Base-by-base conservation (phyloP, 2,797 vertebrate species). In the Xyrichtys novacula region DNA sequence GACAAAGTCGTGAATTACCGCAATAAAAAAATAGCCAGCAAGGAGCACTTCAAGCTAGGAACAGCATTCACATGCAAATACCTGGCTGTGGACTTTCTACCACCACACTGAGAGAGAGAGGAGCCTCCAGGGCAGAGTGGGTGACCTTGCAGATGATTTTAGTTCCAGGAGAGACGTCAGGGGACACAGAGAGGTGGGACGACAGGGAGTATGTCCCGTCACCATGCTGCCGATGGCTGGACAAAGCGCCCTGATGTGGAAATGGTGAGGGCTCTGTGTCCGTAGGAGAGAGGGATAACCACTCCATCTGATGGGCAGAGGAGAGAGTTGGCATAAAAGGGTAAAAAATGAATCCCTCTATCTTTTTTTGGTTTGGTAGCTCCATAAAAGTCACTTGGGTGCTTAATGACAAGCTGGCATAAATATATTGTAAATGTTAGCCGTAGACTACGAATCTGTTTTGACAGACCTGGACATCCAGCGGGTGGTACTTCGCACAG, bases 401-500 rank as follows among this genome's bases (percentile, higher is more conserved):
- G 19, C 8, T n/a, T n/a, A n/a, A 32, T 8, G 31, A 32, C 31
- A 32, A 32, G n/a, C 3, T 20, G 4, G 2, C 12, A 14, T 11
- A 19, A 8, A 42, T 1, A 42, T 42, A 8, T 42, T 43, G 11
- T 11, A 43, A 12, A 22, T 22, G 42, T 43, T 11, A 43, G 22
- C 1, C 16, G 3, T 16, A 15, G 14, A 39, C n/a, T n/a, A n/a
- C n/a, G n/a, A n/a, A n/a, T n/a, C n/a, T n/a, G n/a, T n/a, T n/a
- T n/a, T n/a, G n/a, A 64, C 84, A 65, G 25, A 95, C 94, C 7
- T 86, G 86, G 60, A 90, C 82, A 1, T 96, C 95, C 83, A 96
- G 87, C 4, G 96, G 96, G 29, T 95, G 97, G 69, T 96, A 98
- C 36, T 92, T 93, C n/a, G 80, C 40, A 36, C 93, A 85, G 55